phyloP scores from a whole-genome alignment of 1,140 invertebrate species.

The Tetranychus cinnabarinus region DNA sequence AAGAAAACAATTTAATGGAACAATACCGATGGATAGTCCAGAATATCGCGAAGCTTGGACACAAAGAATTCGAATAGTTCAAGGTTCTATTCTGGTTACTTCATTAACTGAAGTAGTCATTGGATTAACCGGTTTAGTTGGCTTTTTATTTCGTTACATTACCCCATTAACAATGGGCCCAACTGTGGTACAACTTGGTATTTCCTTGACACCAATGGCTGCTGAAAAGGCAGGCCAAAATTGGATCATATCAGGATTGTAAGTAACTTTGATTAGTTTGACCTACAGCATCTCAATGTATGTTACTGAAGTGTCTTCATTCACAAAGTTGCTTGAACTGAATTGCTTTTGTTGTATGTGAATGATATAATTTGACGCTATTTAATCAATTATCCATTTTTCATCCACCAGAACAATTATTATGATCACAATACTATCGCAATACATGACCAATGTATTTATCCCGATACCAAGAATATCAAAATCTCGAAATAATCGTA shows the following conservation, averaged over 20 bases:
- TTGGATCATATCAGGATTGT: not conserved
- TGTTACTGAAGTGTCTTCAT: not conserved
- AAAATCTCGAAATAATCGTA: not conserved
- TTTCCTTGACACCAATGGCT: slow-evolving; percentile 23
- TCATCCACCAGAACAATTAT: slow-evolving; percentile 17
- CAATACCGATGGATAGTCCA: too few species aligned
- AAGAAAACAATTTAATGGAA: not conserved
- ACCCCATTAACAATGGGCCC: slow-evolving; percentile 56
- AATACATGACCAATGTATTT: slow-evolving; percentile 16
- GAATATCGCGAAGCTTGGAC: not conserved
- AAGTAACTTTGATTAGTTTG: not conserved
- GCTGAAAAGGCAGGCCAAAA: not conserved
- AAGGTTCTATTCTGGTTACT: not conserved
- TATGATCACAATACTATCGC: slow-evolving; percentile 17
- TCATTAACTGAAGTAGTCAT: not conserved
- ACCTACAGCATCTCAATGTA: not conserved
- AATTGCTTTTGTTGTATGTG: too few species aligned
- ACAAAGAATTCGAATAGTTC: not conserved
- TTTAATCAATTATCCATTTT: not conserved
- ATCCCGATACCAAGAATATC: slow-evolving; percentile 31
- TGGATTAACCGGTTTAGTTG: slow-evolving; percentile 11
- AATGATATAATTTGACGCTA: too few species aligned
- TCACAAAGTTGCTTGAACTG: too few species aligned
- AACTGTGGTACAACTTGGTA: slow-evolving; percentile 48
- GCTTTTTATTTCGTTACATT: slow-evolving; percentile 30